Base-by-base conservation (phyloP, 2,888 invertebrate genomes). In the Mycogona germanica region DNA sequence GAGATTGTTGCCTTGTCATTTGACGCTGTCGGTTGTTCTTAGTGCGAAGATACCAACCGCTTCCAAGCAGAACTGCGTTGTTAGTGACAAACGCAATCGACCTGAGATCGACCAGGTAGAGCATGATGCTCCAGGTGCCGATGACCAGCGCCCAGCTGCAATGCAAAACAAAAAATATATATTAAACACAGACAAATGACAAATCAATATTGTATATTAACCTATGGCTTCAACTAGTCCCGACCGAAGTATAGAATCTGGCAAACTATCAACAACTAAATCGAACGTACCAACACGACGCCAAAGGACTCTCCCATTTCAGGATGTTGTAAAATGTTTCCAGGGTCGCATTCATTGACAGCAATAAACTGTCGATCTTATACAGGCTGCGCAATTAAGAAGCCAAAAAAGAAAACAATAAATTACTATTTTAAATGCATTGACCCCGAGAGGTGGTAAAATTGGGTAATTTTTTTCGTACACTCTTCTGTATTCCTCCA, bases 401-500 rank as follows among this genome's bases (percentile, higher is more conserved):
- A 50, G 38, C 2, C 7, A 7, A 19, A 44, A 44, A 51, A 51
- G 41, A 42, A 45, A n/a, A 19, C n/a, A 14, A 38, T 38, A 23
- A 19, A 40, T 23, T 21, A 17, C 12, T n/a, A 21, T 17, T 50
- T 38, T 38, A 50, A 41, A 50, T 19, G 4, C 29, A 46, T 46
- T 23, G 9, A 23, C 26, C 17, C 46, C 9, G 9, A 42, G 7
- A 14, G n/a, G 21, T 47, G 26, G 25, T 21, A 7, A 47, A n/a
- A 47, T 21, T 25, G 21, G 9, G 9, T 23, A 12, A 12, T 32
- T 12, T 32, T 32, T 32, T 32, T 32, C n/a, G n/a, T 38, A 53
- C 53, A 48, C 53, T 23, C 23, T 38, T 35, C 53, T 47, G 29
- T 53, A 53, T 49, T 53, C 53, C 12, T 48, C 28, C 26, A 53